Conservation (phyloP, 2,113 vertebrate genomes). For the Vulpes ferrilata region DNA sequence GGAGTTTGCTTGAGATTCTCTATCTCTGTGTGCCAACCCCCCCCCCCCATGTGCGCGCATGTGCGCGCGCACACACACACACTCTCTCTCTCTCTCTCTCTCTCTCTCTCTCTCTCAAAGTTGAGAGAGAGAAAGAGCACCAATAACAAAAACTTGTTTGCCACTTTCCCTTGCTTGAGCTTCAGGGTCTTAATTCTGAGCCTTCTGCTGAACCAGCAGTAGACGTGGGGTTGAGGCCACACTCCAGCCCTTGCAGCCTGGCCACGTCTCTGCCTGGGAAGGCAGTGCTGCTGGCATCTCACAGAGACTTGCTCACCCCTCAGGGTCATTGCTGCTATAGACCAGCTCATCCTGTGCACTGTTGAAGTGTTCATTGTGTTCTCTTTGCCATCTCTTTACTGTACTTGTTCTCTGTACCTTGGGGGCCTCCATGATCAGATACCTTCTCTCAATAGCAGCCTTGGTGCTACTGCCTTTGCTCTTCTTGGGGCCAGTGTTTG, state of each 20-base stretch:
- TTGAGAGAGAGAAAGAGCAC: neutral
- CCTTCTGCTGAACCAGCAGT: neutral
- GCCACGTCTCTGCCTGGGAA: rapidly evolving
- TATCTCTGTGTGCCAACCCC: too few relatives aligned
- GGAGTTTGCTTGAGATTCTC: neutral
- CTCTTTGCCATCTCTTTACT: too few relatives aligned
- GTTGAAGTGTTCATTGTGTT: rapidly evolving
- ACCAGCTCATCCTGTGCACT: rapidly evolving
- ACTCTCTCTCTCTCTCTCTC: too few relatives aligned
- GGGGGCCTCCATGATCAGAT: neutral
- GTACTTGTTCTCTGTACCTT: rapidly evolving
- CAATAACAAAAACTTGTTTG: neutral
- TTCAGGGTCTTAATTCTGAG: neutral
- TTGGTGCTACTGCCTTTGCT: neutral
- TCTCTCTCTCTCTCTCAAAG: too few relatives aligned
- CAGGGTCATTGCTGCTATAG: neutral
- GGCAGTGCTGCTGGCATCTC: neutral
- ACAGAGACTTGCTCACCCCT: neutral
- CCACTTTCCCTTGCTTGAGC: neutral
- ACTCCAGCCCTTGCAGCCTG: rapidly evolving
- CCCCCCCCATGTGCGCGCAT: too few relatives aligned
- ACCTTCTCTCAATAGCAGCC: neutral
- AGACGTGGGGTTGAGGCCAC: rapidly evolving
- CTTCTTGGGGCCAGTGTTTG: neutral
- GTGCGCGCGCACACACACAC: too few relatives aligned